Evolutionary conservation across 2,888 invertebrate genomes (phyloP).

Genomic region (Galerucella pusilla): DNA sequence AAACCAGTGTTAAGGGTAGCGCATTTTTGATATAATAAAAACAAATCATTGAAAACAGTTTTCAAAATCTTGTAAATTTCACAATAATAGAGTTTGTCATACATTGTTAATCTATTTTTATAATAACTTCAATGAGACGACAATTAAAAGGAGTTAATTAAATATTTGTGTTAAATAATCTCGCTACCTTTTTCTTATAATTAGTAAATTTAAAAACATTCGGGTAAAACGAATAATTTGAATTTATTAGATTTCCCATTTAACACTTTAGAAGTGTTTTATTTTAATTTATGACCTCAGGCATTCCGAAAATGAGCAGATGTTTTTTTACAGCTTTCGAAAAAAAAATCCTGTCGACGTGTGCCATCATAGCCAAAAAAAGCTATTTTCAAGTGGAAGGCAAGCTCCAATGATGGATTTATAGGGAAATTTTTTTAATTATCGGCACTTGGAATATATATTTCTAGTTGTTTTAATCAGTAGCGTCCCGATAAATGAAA

Average conservation of each 20-base stretch:
- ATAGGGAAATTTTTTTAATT: neutral
- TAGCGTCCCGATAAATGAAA: neutral
- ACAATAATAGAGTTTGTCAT: no score
- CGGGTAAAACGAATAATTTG: neutral
- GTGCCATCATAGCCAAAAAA: slow-evolving; percentile 16
- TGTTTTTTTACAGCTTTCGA: slow-evolving; percentile 6
- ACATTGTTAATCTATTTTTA: no score
- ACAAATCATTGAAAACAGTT: no score
- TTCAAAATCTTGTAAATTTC: no score
- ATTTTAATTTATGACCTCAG: slow-evolving; percentile 13
- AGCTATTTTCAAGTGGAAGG: neutral
- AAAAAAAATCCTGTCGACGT: slow-evolving; percentile 7
- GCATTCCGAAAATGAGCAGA: slow-evolving; percentile 13
- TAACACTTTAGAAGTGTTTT: slow-evolving; percentile 5
- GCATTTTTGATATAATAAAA: no score
- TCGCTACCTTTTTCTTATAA: neutral
- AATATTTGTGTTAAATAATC: no score
- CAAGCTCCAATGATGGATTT: slow-evolving; percentile 2
- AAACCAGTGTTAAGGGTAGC: no score
- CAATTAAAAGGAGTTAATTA: no score
- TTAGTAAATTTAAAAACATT: neutral
- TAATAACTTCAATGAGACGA: no score
- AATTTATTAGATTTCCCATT: neutral
- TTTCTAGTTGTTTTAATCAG: neutral
- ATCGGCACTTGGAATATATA: neutral